Conservation (phyloP, 2,888 invertebrate genomes). For the Antitype chi region DNA sequence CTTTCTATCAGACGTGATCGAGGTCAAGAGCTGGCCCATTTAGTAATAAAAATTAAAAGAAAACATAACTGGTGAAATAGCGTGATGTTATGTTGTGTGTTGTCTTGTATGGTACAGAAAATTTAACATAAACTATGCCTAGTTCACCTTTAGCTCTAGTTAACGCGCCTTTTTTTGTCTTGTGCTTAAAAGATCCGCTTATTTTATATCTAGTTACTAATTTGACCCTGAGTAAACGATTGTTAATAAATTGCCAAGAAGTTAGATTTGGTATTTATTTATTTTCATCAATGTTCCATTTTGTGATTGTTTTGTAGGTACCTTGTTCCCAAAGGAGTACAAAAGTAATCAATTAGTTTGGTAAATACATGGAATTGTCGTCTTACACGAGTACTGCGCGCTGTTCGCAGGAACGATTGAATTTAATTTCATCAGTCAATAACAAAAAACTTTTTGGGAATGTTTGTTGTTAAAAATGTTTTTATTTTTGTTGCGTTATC, state of each 20-base stretch:
- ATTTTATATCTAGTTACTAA: background rate
- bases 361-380: background rate
- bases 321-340: background rate
- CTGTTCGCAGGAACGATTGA: background rate
- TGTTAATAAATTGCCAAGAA: background rate
- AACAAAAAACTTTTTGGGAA: background rate
- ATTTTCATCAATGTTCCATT: background rate
- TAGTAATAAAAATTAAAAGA: too few relatives aligned
- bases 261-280: background rate
- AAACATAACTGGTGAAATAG: too few relatives aligned
- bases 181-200: too few relatives aligned
- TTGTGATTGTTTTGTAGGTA: background rate
- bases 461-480: too few relatives aligned
- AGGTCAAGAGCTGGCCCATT: too few relatives aligned
- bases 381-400: background rate
- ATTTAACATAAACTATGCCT: background rate
- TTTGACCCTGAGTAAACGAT: background rate
- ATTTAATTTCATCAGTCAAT: too few relatives aligned
- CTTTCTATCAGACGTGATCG: too few relatives aligned
- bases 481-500: too few relatives aligned
- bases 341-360: slow-evolving; percentile 2
- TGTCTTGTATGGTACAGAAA: background rate
- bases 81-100: too few relatives aligned
- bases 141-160: background rate
- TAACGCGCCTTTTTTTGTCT: too few relatives aligned